Conservation (phyloP, 2,888 invertebrate species). For the Eupithecia subfuscata region DNA sequence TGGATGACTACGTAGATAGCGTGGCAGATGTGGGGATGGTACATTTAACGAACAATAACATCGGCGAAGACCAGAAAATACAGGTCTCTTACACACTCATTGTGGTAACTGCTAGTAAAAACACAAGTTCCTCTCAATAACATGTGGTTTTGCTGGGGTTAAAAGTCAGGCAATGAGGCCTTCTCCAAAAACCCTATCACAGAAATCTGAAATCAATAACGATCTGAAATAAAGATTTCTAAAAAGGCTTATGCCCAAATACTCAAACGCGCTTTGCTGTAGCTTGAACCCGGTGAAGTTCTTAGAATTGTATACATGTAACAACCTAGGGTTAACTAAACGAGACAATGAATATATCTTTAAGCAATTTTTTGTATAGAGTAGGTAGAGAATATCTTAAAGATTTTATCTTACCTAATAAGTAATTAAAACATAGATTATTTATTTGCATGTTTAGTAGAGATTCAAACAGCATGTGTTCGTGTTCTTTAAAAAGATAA, state of each 20-base stretch:
- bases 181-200: neutral
- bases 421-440: too few relatives aligned
- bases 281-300: neutral
- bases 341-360: too few relatives aligned
- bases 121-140: neutral
- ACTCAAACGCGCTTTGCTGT: neutral
- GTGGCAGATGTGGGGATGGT: slow-evolving; percentile 72
- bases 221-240: neutral
- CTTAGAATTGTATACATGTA: neutral
- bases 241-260: too few relatives aligned
- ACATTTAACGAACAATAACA: slow-evolving; percentile 63
- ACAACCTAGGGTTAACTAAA: neutral
- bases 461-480: too few relatives aligned
- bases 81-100: slow-evolving; percentile 46
- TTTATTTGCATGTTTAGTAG: too few relatives aligned
- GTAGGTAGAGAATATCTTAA: too few relatives aligned
- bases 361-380: too few relatives aligned
- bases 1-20: slow-evolving; percentile 84
- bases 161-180: neutral
- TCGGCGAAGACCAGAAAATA: slow-evolving; percentile 52
- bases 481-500: too few relatives aligned
- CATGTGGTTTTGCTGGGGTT: neutral
- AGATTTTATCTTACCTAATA: too few relatives aligned
- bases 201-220: neutral
- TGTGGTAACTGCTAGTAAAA: slow-evolving; percentile 45